Conservation (phyloP, 2,888 invertebrate genomes). For the Slavum lentiscoides region DNA sequence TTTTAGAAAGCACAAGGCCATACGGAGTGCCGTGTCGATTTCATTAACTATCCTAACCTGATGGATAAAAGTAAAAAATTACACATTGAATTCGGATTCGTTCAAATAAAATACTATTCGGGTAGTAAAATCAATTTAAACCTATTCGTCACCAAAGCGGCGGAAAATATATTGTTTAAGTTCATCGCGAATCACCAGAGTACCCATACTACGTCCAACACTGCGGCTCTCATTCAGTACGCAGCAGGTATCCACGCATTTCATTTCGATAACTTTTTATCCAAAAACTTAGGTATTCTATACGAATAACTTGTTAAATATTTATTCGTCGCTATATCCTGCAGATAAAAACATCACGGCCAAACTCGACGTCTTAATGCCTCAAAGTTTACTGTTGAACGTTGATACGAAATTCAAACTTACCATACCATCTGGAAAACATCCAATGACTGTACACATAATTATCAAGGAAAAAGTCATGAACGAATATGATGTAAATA, state of each 20-base stretch:
- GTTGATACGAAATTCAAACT: constrained; percentile 74
- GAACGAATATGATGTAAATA: constrained; percentile 71
- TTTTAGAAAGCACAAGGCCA: constrained; percentile 72
- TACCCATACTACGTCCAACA: constrained; percentile 44
- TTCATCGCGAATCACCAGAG: constrained; percentile 62
- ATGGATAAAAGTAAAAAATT: constrained; percentile 67
- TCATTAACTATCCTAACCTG: constrained; percentile 69
- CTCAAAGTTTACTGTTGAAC: constrained; percentile 69
- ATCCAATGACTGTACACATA: constrained; percentile 69
- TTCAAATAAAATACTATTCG: constrained; percentile 67
- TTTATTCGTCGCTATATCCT: constrained; percentile 19
- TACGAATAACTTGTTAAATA: neutral
- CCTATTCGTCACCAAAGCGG: constrained; percentile 68
- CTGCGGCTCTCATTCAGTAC: constrained; percentile 55
- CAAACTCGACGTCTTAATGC: constrained; percentile 66
- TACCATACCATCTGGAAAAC: constrained; percentile 72
- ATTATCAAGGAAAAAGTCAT: constrained; percentile 71
- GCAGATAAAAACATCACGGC: constrained; percentile 65
- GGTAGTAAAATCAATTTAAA: constrained; percentile 68
- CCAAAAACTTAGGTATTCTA: neutral
- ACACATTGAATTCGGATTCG: constrained; percentile 66
- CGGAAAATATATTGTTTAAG: constrained; percentile 70
- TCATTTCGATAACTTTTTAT: neutral
- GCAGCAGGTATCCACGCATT: constrained; percentile 53
- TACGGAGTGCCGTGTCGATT: constrained; percentile 71